Conservation (phyloP, 2,113 vertebrate genomes). For the Pantherophis guttatus region DNA sequence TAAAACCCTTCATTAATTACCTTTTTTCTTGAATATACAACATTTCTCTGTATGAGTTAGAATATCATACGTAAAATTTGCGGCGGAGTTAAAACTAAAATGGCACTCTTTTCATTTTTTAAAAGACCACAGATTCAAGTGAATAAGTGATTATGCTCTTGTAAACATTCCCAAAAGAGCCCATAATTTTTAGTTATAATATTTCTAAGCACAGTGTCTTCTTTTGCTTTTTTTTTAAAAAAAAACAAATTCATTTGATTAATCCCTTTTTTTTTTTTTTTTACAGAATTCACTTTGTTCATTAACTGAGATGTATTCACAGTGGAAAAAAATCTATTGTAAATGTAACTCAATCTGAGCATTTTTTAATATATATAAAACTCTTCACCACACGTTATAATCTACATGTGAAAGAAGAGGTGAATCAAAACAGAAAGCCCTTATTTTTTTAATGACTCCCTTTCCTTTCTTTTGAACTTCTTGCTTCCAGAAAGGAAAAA, state of each 20-base stretch:
- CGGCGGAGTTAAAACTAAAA: neutral
- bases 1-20: neutral
- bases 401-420: neutral
- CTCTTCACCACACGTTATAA: neutral
- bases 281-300: conserved; percentile 9
- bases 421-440: neutral
- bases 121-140: neutral
- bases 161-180: neutral
- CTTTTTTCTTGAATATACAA: neutral
- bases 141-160: neutral
- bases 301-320: conserved; percentile 20
- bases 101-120: neutral
- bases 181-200: neutral
- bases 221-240: conserved; percentile 14
- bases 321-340: neutral
- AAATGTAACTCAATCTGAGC: neutral
- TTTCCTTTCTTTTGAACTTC: conserved; percentile 29
- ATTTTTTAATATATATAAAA: neutral
- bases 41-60: neutral
- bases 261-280: neutral
- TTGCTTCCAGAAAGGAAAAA: conserved; percentile 20
- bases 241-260: neutral
- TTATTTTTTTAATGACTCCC: neutral
- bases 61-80: neutral
- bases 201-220: conserved; percentile 1